Percentiles rank a stretch among this genome's conserved stretches.
Conservation (phyloP, 2,888 invertebrate species). For the Hartigia nigra region DNA sequence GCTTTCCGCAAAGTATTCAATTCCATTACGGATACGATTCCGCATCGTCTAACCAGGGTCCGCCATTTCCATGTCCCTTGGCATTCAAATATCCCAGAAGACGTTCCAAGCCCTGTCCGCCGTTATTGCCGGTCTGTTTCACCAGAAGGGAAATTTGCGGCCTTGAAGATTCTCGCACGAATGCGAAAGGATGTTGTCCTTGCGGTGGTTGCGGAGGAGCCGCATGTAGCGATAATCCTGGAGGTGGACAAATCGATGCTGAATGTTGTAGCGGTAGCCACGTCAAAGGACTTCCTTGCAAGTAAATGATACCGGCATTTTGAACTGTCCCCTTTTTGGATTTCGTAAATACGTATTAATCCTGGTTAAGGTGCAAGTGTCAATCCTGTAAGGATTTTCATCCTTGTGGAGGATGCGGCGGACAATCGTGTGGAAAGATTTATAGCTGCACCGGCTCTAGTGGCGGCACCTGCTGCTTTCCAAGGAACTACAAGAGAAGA, state of each 20-base stretch:
- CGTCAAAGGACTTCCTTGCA: constrained; percentile 32
- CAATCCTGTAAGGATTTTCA: constrained; percentile 32
- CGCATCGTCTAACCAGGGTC: too few species aligned
- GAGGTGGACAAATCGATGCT: constrained; percentile 13
- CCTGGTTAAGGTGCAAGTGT: constrained; percentile 33
- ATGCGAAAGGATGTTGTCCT: constrained; percentile 30
- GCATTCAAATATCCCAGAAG: too few species aligned
- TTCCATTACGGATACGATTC: neutral
- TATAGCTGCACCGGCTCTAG: constrained; percentile 40
- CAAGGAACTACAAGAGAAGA: constrained; percentile 39
- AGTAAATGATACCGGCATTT: constrained; percentile 6
- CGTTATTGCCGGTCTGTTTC: too few species aligned
- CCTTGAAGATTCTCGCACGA: constrained; percentile 8
- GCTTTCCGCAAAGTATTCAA: neutral
- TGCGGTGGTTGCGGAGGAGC: constrained; percentile 39
- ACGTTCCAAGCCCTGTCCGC: too few species aligned
- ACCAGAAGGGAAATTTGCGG: neutral
- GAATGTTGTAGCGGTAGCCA: constrained; percentile 33
- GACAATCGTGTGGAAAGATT: constrained; percentile 42
- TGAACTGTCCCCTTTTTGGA: neutral
- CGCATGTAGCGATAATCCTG: constrained; percentile 30
- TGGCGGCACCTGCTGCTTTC: constrained; percentile 39
- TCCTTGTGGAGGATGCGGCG: constrained; percentile 38
- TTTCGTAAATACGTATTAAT: neutral
- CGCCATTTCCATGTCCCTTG: too few species aligned